Conservation (phyloP, 2,888 invertebrate genomes). For the Balanococcus diminutus region DNA sequence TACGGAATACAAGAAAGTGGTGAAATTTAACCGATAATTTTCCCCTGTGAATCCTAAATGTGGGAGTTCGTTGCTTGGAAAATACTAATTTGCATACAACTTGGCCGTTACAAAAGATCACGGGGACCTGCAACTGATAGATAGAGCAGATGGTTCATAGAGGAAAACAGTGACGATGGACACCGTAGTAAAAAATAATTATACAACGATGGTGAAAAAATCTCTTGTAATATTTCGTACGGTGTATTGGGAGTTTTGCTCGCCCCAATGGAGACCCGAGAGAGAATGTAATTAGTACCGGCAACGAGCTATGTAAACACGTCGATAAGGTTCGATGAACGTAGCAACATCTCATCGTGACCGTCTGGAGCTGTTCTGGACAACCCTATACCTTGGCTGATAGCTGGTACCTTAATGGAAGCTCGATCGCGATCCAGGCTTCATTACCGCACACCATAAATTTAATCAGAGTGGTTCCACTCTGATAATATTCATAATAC, state of each 20-base stretch:
- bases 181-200: not conserved
- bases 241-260: not conserved
- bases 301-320: slow-evolving; percentile 51
- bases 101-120: not conserved
- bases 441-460: slow-evolving; percentile 43
- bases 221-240: not conserved
- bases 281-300: slow-evolving; percentile 38
- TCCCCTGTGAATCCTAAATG: too few relatives aligned
- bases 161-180: too few relatives aligned
- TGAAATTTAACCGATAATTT: too few relatives aligned
- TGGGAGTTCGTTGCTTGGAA: too few relatives aligned
- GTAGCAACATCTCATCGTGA: not conserved
- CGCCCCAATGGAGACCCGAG: not conserved
- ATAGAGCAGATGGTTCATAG: not conserved
- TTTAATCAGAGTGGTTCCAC: slow-evolving; percentile 53
- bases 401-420: not conserved
- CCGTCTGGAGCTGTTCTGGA: too few relatives aligned
- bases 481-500: slow-evolving; percentile 35
- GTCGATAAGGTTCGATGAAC: slow-evolving; percentile 18
- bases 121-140: not conserved
- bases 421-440: not conserved
- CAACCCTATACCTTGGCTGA: too few relatives aligned
- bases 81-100: not conserved
- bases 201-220: not conserved
- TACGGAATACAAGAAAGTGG: too few relatives aligned